Base-by-base conservation (phyloP, 2,888 invertebrate species). In the Cephus sareptanus region DNA sequence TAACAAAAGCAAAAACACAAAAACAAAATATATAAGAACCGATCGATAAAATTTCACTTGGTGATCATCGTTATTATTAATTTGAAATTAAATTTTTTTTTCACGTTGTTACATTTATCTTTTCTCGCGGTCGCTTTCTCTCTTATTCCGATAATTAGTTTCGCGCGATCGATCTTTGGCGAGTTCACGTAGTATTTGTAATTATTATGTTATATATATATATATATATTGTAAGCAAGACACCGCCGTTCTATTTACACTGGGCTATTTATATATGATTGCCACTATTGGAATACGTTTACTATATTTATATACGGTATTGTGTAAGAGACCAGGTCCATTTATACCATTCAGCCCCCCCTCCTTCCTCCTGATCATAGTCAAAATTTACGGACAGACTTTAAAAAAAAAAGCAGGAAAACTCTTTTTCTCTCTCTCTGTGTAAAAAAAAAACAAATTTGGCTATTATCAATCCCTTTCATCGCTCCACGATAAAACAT, bases 401-500 rank as follows among this genome's bases (percentile, higher is more conserved):
- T 56, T 56, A 15, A 37, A 77, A 79, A 81, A 70, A 34, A 56
- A 31, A 31, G 31, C 13, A 75, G 74, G n/a, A 23, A 69, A 35
- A 56, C 56, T 68, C 69, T 35, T 34, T 73, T 70, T 34, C 35
- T 74, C 74, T 33, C 69, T 34, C 73, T 73, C 31, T 70, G 81
- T 83, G 86, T 86, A 86, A 80, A 84, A 84, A 85, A 81, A 77
- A 69, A 77, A 69, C 69, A 76, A 77, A 76, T 79, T 78, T 82
- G 80, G 82, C 81, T 82, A 82, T 82, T 81, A 79, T 83, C 85
- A 79, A 85, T 84, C 83, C 85, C 85, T 84, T 87, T 88, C 89
- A 88, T 88, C 86, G 83, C 82, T 83, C 85, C 84, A 74, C 77
- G 77, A 74, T 74, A 83, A 86, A 89, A 88, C 88, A 89, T 90